Conservation (phyloP, 2,888 invertebrate species). For the Cephalotes varians region DNA sequence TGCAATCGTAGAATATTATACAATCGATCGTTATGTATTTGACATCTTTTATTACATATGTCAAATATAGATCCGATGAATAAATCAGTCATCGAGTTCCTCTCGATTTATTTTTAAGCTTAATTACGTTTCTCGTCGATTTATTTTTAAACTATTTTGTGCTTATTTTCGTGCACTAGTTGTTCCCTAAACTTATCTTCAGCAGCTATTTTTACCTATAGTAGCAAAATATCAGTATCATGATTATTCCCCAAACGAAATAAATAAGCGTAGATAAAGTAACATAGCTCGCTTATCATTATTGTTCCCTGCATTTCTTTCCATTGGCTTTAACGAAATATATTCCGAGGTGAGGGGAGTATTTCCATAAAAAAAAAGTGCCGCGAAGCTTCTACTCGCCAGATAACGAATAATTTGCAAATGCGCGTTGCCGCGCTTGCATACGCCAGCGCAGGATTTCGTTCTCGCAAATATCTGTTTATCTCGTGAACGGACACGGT, state of each 20-base stretch:
- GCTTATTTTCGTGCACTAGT: neutral
- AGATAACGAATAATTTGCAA: conserved; percentile 42
- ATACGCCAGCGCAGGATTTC: neutral
- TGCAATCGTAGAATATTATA: neutral
- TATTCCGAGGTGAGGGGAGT: neutral
- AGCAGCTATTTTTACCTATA: neutral
- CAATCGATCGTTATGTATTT: neutral
- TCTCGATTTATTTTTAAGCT: neutral
- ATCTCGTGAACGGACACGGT: neutral
- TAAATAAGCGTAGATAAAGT: conserved; percentile 24
- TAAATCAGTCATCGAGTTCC: neutral
- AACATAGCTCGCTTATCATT: conserved; percentile 22
- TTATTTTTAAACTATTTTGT: neutral
- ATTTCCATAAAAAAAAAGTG: conserved; percentile 12
- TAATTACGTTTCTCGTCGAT: too few relatives aligned
- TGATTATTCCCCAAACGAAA: conserved; percentile 15
- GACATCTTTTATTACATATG: neutral
- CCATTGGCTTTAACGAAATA: neutral
- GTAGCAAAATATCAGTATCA: conserved; percentile 5
- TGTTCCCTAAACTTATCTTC: neutral
- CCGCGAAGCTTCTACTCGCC: neutral
- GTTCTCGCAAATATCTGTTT: conserved; percentile 12
- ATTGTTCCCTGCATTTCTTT: neutral
- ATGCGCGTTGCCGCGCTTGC: neutral
- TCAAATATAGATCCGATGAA: neutral